Evolutionary conservation across 2,888 invertebrate species (phyloP).

Genomic region (Brachylomia viminalis): DNA sequence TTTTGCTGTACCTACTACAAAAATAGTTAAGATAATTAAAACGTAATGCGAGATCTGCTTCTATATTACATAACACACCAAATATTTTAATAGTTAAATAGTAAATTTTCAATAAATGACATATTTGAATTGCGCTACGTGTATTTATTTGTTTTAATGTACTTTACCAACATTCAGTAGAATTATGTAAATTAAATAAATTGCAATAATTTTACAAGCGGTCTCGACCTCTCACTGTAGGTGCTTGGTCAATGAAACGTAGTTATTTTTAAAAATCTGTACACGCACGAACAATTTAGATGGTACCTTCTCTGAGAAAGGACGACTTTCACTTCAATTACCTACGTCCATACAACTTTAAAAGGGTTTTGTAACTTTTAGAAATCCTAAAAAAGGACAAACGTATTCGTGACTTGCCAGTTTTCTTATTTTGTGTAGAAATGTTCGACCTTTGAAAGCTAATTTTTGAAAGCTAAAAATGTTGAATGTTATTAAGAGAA

Average conservation of each 20-base stretch:
- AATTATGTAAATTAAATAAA: too few relatives aligned
- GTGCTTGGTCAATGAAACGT: slow-evolving; percentile 7
- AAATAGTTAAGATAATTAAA: too few relatives aligned
- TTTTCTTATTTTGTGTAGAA: background rate
- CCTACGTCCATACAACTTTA: background rate
- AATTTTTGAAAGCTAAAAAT: too few relatives aligned
- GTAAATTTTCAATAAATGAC: too few relatives aligned
- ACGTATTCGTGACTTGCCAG: background rate
- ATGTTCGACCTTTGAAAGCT: background rate
- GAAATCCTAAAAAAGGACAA: background rate
- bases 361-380: slow-evolving; percentile 16
- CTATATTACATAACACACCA: too few relatives aligned
- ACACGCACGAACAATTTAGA: background rate
- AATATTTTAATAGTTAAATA: too few relatives aligned
- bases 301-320: background rate
- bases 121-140: too few relatives aligned
- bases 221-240: background rate
- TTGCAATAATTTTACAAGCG: background rate
- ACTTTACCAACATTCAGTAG: too few relatives aligned
- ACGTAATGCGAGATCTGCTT: too few relatives aligned
- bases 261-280: slow-evolving; percentile 11
- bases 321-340: slow-evolving; percentile 5
- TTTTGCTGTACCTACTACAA: too few relatives aligned
- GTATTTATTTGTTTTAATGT: too few relatives aligned
- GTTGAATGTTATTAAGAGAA: background rate